A percentile compares a stretch with the other conserved stretches of the same genome.
Evolutionary conservation across 2,888 invertebrate species (phyloP).

Genomic region (Fragum whitleyi): DNA sequence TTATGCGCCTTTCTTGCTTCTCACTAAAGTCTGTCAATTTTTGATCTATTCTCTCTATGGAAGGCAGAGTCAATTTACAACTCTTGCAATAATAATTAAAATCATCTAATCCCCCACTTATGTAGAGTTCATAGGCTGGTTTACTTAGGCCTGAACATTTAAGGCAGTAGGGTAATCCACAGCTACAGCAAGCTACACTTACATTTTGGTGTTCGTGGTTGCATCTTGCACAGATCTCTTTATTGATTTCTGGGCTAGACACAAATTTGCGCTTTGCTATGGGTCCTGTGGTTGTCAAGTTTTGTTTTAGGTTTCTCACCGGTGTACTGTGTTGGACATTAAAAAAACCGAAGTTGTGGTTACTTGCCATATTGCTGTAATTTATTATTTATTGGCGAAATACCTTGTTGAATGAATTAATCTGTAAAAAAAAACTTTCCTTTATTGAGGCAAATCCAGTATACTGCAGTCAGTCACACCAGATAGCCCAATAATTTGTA

Average conservation of each 20-base stretch:
- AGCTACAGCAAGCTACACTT: not conserved
- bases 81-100: not conserved
- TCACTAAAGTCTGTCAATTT: not conserved
- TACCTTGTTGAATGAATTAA: no score
- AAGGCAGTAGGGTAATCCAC: not conserved
- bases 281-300: not conserved
- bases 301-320: not conserved
- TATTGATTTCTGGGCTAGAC: not conserved
- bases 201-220: not conserved
- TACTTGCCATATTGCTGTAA: not conserved
- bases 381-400: no score
- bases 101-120: not conserved
- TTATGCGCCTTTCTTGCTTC: not conserved
- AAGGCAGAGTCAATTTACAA: not conserved
- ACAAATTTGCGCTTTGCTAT: not conserved
- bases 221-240: not conserved
- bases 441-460: not conserved
- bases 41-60: not conserved
- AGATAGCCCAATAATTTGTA: no score
- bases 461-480: not conserved
- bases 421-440: no score
- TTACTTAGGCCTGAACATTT: not conserved
- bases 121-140: not conserved
- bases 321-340: not conserved
- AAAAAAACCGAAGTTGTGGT: no score